These are phyloP conservation scores for Thereuonema tuberculata DNA, from an alignment of 1,140 invertebrate species.

Conservation along the genomic window DNA sequence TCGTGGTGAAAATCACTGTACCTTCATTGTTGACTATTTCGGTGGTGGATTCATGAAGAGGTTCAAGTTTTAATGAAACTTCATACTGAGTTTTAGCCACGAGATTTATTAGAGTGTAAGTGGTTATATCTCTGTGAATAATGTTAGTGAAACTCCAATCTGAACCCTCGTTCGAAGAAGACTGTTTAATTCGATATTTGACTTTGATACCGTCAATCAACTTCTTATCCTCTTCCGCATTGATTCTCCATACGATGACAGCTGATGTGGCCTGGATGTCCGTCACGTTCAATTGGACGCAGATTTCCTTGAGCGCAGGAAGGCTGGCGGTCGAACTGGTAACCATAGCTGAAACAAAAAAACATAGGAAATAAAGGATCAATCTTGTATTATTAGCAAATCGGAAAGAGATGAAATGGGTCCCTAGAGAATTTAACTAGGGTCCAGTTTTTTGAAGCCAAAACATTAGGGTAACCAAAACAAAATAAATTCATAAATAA, in stretches of 20 bases:
- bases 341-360: slow-evolving; percentile 8
- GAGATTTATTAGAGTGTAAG: slow-evolving; percentile 53
- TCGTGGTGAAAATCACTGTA: no score
- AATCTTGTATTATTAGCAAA: no score
- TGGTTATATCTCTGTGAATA: slow-evolving; percentile 56
- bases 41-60: no score
- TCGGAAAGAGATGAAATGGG: no score
- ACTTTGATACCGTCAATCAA: slow-evolving; percentile 56
- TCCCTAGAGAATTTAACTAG: no score
- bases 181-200: slow-evolving; percentile 55
- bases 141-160: slow-evolving; percentile 41
- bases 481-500: no score
- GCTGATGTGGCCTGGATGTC: slow-evolving; percentile 63
- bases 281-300: slow-evolving; percentile 52
- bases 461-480: no score
- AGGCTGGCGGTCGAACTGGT: slow-evolving; percentile 36
- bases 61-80: no score
- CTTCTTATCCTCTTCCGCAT: slow-evolving; percentile 58
- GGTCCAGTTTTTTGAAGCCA: no score
- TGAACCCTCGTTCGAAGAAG: slow-evolving; percentile 46
- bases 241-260: slow-evolving; percentile 63
- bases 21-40: no score
- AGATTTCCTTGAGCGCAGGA: slow-evolving; percentile 48
- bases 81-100: slow-evolving; percentile 56
- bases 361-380: not conserved